Base-by-base conservation (phyloP, 23 tunicate genomes). In the Clavelina lepadiformis region DNA sequence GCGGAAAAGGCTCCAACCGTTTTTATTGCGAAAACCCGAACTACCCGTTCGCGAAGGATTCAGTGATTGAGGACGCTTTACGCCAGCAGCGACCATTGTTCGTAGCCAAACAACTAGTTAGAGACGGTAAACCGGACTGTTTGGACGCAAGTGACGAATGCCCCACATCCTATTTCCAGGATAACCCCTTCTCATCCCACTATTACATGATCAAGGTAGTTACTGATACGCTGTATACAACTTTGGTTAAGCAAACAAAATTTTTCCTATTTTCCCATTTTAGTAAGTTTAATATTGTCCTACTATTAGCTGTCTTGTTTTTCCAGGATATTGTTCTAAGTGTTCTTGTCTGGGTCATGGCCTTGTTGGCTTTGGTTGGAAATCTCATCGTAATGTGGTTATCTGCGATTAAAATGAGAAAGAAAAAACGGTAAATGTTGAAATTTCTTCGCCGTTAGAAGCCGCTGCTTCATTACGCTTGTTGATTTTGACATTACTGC, bases 101-200 rank as follows among this genome's bases (percentile, higher is more conserved):
- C 49, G 80, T 78, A 22, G 46, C 71, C 21, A 73, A 49, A 3
- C 36, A 54, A 11, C 20, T 32, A 26, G 60, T 86, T 46, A 45
- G 71, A 28, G 57, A 86, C 38, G 80, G 80, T 1, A 72, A 71
- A 21, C 57, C 55, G 4, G 85, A 86, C 37, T 86, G 95, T 45
- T 44, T 37, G 60, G 95, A 86, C 56, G 79, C 74, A 32, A 86
- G 95, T 51, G 95, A 86, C 51, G 95, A 86, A 78, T 86, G 95
- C 55, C 95, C 95, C 0, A 70, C 72, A 22, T 28, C 33, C 6
- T 66, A 61, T 52, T 58, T 86, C n/a, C 62, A 54, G 6, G 80
- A 71, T 29, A 72, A 86, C 51, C 50, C 69, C 23, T 67, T 86
- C 58, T 81, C 95, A 24, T 86, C 95, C 1, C 35, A 67, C 1